Base-by-base conservation (phyloP, 2,113 vertebrate species). In the Syngnathoides biaculeatus region DNA sequence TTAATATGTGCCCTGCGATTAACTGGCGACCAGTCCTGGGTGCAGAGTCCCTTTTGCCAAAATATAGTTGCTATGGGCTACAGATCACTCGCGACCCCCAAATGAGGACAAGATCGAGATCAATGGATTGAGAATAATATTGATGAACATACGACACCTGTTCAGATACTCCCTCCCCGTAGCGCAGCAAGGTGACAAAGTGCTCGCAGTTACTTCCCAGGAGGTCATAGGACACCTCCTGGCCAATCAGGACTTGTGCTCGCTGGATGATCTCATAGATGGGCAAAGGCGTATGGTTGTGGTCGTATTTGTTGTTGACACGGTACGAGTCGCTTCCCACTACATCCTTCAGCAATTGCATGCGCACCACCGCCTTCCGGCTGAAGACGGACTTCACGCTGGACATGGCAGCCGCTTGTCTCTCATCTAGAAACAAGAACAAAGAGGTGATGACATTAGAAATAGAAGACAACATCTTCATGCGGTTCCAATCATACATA, bases 271-370 rank as follows among this genome's bases (percentile, higher is more conserved):
- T 95, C 65, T 95, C 90, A 38, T 79, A 68, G 73, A 93, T 68
- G 0, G 95, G 93, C 12, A 93, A 87, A 3, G 95, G 95, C 0
- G 88, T 68, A 64, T 90, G 89, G 39, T 83, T 85, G 35, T 88
- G 81, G 8, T 98, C 95, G 0, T 97, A 97, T 81, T 98, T 98
- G 79, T 98, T 98, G 86, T 98, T 98, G 84, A 98, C 86, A 42
- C 84, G 81, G 78, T 94, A 98, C 0, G 79, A 89, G 74, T 97
- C 88, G 0, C 73, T 86, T 64, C 93, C 94, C 66, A 94, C 94
- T 26, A 95, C 95, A 0, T 95, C 95, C 74, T 95, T 95, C 70
- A 98, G 86, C 24, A 94, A 93, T 89, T 98, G 93, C 94, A 95
- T 95, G 83, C 92, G 94, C 58, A 95, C 95, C 73, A 93, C 84